phyloP scores from a whole-genome alignment of 2,888 invertebrate species.

The Watsonalla cultraria region DNA sequence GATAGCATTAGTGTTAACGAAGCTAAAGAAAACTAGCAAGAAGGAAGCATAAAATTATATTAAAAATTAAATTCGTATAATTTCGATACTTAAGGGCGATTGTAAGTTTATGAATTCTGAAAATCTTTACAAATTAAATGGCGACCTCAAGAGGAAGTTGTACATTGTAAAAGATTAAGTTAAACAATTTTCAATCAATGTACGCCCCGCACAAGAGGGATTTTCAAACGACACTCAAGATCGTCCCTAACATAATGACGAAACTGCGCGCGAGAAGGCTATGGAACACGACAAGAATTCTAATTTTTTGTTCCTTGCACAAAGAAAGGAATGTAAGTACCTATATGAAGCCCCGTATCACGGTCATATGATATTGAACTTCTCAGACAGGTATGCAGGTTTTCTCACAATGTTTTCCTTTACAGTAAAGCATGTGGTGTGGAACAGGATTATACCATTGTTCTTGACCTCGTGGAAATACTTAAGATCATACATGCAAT shows the following conservation, averaged over 20 bases:
- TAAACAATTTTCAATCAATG: background rate
- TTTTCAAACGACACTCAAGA: conserved; percentile 58
- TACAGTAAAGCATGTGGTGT: no score
- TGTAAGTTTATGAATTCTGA: no score
- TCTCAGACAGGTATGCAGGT: no score
- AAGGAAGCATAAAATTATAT: no score
- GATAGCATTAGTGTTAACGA: no score
- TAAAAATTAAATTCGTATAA: no score
- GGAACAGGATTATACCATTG: conserved; percentile 12
- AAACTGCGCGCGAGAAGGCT: conserved; percentile 56
- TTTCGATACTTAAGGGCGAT: no score
- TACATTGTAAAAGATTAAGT: conserved; percentile 14
- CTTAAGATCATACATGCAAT: no score
- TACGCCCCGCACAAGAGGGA: conserved; percentile 26
- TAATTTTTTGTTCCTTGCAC: conserved; percentile 63
- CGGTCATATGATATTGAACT: conserved; percentile 59
- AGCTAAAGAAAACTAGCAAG: no score
- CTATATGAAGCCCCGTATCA: conserved; percentile 56
- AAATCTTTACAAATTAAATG: no score
- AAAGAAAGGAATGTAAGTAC: conserved; percentile 72
- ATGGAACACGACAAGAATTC: conserved; percentile 62
- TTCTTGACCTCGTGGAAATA: no score
- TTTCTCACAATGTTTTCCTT: no score
- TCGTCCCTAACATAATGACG: conserved; percentile 61
- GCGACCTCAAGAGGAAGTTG: conserved; percentile 16